Conservation (phyloP, 2,797 vertebrate genomes). For the Cirrhinus mrigala region DNA sequence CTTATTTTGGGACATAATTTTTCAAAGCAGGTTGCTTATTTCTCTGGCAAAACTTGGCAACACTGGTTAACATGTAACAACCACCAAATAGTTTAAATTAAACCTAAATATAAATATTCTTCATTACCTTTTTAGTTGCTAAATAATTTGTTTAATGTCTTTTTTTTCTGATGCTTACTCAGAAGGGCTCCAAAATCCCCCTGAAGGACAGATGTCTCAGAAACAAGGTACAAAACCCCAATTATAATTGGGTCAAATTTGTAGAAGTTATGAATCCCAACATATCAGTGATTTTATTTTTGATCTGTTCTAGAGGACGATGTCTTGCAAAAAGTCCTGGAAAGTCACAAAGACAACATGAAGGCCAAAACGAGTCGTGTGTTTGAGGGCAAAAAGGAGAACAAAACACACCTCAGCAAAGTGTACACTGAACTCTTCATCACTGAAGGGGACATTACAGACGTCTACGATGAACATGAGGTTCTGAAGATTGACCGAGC, state of each 20-base stretch:
- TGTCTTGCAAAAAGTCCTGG: neutral
- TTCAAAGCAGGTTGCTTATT: neutral
- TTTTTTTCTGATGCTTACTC: neutral
- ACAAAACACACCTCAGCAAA: constrained; percentile 15
- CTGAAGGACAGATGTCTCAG: neutral
- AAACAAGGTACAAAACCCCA: constrained; percentile 1
- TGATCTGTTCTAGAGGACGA: neutral
- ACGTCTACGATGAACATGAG: constrained; percentile 43
- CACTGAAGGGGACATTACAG: constrained; percentile 43
- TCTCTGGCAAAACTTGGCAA: neutral
- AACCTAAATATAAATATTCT: neutral
- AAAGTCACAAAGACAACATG: neutral
- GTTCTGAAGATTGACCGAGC: constrained; percentile 43
- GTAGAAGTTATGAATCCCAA: too few species aligned
- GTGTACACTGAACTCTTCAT: constrained; percentile 51
- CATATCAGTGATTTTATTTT: neutral
- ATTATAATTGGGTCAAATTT: neutral
- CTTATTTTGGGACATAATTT: neutral
- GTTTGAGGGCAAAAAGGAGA: constrained; percentile 10
- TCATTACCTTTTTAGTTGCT: neutral
- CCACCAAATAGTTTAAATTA: neutral
- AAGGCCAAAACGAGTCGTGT: neutral
- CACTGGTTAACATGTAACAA: neutral
- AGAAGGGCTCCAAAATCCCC: neutral
- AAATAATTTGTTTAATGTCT: neutral